Base-by-base conservation (phyloP, 2,113 vertebrate genomes). In the Cynopterus brachyotis region DNA sequence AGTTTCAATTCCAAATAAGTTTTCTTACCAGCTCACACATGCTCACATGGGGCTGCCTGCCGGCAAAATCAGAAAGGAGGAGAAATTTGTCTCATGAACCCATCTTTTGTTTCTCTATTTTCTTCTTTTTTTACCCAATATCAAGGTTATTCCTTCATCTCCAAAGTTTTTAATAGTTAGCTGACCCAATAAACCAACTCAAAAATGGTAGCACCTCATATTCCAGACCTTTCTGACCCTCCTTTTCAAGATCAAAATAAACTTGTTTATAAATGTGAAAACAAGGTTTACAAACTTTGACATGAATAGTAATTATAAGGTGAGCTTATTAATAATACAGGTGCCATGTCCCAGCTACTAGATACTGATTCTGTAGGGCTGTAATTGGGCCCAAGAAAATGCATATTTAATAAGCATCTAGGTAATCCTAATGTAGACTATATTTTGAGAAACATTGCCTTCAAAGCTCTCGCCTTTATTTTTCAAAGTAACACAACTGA, bases 1-100 rank as follows among this genome's bases (percentile, higher is more conserved):
- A 37, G 30, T 94, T 96, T 97, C 95, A 97, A 96, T 95, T 96
- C 75, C 85, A 95, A 91, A 62, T 84, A 64, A n/a, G 6, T 94
- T 97, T 95, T 81, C 78, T 85, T 66, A 72, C 55, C 28, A 70
- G 57, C 40, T 96, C 64, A 72, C 73, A 72, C 37, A 50, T 16
- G 53, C 53, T 89, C 70, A 70, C 19, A 75, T 0, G 4, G 79
- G 84, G 64, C 64, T 94, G 66, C 72, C 79, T 78, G 5, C 22
- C 50, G 75, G 79, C 72, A 88, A 95, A 94, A 84, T 89, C 28
- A 96, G 32, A 28, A 87, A 96, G 2, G 53, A 66, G 20, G 17
- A 13, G 16, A 90, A 60, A 57, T 91, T 92, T 97, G 30, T 97
- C 86, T 96, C 37, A 81, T 45, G 72, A 80, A 67, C 19, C 24